Percentiles rank a stretch among this genome's conserved stretches.
These are phyloP conservation scores for Laterallus jamaicensis DNA, from an alignment of 2,113 vertebrate species.

Conservation along the genomic window DNA sequence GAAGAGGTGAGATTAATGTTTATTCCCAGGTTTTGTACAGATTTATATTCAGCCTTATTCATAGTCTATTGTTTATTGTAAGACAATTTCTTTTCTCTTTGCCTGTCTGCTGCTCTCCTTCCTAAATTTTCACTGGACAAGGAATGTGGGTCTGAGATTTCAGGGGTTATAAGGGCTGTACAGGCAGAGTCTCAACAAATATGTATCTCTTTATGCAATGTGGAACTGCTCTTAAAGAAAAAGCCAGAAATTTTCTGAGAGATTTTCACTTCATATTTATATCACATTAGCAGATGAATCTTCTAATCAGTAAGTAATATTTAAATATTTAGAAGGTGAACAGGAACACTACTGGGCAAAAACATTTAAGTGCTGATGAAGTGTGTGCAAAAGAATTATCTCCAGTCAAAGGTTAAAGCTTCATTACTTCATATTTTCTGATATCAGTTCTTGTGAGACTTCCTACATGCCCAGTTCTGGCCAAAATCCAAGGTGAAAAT, in stretches of 20 bases:
- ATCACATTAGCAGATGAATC: neutral
- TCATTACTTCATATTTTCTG: neutral
- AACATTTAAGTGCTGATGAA: neutral
- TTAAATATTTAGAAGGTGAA: neutral
- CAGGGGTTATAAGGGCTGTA: neutral
- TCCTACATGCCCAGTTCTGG: neutral
- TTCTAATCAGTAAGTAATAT: neutral
- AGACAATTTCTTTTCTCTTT: neutral
- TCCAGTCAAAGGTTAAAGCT: neutral
- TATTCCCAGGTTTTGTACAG: neutral
- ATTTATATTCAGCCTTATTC: neutral
- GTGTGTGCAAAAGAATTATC: neutral
- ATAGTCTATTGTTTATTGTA: neutral
- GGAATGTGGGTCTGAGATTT: neutral
- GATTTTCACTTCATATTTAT: neutral
- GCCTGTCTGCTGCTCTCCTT: neutral
- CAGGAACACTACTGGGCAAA: neutral
- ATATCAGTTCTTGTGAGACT: neutral
- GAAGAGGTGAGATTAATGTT: neutral
- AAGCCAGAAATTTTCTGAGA: neutral
- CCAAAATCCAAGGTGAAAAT: neutral
- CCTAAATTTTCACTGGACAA: neutral
- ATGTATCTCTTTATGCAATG: neutral
- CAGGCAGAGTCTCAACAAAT: neutral
- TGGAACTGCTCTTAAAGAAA: neutral